Base-by-base conservation (phyloP, 2,888 invertebrate genomes). In the Pimpla rufipes region DNA sequence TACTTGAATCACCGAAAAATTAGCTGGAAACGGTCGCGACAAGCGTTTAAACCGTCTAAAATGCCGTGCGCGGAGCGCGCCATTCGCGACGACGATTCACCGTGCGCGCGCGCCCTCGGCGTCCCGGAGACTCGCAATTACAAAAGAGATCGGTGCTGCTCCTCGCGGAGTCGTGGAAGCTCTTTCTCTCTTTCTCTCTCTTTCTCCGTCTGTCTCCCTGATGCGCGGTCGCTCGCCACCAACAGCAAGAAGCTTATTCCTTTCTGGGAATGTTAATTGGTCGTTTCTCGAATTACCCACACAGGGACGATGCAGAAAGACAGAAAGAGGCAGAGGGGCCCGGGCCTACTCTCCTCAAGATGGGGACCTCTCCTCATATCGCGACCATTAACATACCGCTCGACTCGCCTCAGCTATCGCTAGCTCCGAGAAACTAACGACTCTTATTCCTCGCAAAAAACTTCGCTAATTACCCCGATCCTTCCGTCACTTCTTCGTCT, bases 241-340 rank as follows among this genome's bases (percentile, higher is more conserved):
- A 78, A 76, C 62, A 67, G 83, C 82, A 86, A 87, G 84, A 84
- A 85, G 84, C 85, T 86, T 90, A 87, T 87, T 86, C 87, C 87
- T 86, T 90, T 90, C 85, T 77, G 88, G 86, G 90, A 90, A 90
- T 89, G 90, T 90, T 91, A 91, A 91, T 91, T 91, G 90, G 90
- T 85, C 89, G 89, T 90, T 90, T 90, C 87, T 87, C 87, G 90
- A 91, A 91, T 90, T 91, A 90, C 89, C 87, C 87, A 87, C 81
- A 86, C 81, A 76, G 67, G 59, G 11, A 42, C 62, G 29, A 29
- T 29, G 29, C 29, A 5, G 29, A 29, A 29, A 29, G 29, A 29
- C 3, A 29, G 29, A 2, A 5, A 29, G 29, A 29, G 29, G 29
- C 2, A 5, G 70, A 40, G 21, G 70, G 64, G 57, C 66, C 73